These are phyloP conservation scores for Sylvilagus bachmani DNA, from an alignment of 2,113 vertebrate species.

Conservation along the genomic window DNA sequence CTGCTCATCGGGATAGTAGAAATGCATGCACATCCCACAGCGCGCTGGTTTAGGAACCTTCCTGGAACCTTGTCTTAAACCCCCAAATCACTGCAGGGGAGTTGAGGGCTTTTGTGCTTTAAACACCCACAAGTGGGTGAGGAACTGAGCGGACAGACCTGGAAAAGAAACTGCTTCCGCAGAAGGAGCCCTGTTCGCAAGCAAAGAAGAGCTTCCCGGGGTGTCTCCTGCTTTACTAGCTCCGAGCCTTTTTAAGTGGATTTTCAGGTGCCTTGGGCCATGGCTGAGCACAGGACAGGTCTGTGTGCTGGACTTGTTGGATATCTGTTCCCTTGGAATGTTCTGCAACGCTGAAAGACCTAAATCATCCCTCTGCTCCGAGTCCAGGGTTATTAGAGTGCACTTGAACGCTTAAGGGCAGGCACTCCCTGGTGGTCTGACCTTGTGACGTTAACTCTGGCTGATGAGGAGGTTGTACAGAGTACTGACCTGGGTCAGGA, in stretches of 20 bases:
- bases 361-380: not conserved
- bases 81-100: conserved; percentile 54
- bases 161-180: conserved; percentile 32
- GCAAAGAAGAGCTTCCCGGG: not conserved
- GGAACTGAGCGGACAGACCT: conserved; percentile 31
- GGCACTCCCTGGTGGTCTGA: not conserved
- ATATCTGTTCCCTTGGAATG: not conserved
- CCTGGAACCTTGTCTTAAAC: not conserved
- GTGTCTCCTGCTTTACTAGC: not conserved
- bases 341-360: not conserved
- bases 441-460: not conserved
- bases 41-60: not conserved
- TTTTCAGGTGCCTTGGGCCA: not conserved
- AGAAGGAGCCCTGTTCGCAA: not conserved
- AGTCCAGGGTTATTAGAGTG: not conserved
- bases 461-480: not conserved
- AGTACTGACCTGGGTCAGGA: not conserved
- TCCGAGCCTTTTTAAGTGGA: not conserved
- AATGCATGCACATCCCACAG: not conserved
- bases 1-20: not conserved
- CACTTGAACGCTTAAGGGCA: not conserved
- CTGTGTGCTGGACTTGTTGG: not conserved
- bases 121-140: not conserved
- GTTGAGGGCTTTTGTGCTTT: conserved; percentile 42
- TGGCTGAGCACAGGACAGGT: not conserved